Percentiles rank a stretch among this genome's conserved stretches.
These are phyloP conservation scores for Phalacrocorax carbo DNA, from an alignment of 2,113 vertebrate species.

Conservation along the genomic window DNA sequence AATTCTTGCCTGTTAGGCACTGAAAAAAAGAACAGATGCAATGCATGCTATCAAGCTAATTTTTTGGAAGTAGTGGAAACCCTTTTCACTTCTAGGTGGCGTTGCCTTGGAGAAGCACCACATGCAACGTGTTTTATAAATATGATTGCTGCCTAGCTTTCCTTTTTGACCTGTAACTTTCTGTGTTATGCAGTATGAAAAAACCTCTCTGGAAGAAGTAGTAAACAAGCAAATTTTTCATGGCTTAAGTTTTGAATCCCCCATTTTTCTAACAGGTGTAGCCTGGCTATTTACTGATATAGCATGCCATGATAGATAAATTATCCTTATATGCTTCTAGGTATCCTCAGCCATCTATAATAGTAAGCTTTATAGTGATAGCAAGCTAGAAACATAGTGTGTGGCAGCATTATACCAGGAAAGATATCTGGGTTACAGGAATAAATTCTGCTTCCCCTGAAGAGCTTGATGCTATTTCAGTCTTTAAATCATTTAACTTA, in stretches of 20 bases:
- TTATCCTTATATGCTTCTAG: not conserved
- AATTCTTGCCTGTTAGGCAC: not conserved
- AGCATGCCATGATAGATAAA: not conserved
- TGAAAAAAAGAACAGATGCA: not conserved
- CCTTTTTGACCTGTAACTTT: not conserved
- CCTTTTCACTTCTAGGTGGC: not conserved
- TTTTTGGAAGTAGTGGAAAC: not conserved
- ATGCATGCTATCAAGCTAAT: not conserved
- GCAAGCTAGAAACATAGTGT: not conserved
- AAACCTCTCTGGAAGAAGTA: not conserved
- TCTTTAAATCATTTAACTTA: slow-evolving; percentile 6
- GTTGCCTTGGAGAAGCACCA: not conserved
- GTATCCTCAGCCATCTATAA: slow-evolving; percentile 33
- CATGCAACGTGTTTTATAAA: not conserved
- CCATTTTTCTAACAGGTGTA: not conserved
- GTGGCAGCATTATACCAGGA: not conserved
- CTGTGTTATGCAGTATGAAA: not conserved
- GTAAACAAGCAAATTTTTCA: not conserved
- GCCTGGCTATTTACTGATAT: slow-evolving; percentile 22
- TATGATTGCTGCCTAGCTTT: not conserved
- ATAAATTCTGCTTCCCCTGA: slow-evolving; percentile 14
- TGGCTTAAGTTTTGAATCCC: not conserved
- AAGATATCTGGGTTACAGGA: slow-evolving; percentile 38
- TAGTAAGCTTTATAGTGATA: slow-evolving; percentile 16
- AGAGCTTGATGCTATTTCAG: not conserved